Base-by-base conservation (phyloP, 92 coral and sea anemone species). In the Epizoanthus ramosus region DNA sequence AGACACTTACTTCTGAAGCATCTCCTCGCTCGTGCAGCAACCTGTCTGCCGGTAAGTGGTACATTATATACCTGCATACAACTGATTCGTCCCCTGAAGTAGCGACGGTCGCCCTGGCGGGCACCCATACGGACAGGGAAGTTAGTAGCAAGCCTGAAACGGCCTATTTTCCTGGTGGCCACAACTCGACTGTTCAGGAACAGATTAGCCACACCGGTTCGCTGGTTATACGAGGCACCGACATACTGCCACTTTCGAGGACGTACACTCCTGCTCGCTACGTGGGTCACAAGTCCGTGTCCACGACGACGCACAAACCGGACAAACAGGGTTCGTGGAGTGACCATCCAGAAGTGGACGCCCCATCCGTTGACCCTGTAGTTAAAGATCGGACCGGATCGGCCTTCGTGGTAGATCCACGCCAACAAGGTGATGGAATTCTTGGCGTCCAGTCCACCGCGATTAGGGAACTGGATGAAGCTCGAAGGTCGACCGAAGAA, bases 331-430 rank as follows among this genome's bases (percentile, higher is more conserved):
- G 77, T 71, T 12, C 81, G 68, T 43, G 89, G 89, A 12, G 87
- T 67, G 13, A 85, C 56, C 90, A 92, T 85, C 90, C 92, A 88
- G 74, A 90, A 90, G 71, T 88, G 92, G 6, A 90, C 90, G 67
- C 92, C 93, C 91, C 90, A 85, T 18, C 94, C 92, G 22, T 84
- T 79, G 43, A 86, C 63, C 71, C 57, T 74, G 85, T 86, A 92
- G 83, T 94, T 89, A 58, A 94, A 87, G 74, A 94, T 91, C 23
- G 98, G 98, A 25, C 98, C 98, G 1, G 83, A 69, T 45, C 73
- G 69, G 4, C 97, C 97, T 56, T 79, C 73, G 79, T 84, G 90
- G 75, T 86, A 80, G 47, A 95, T 85, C 89, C 97, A 93, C 15
- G 92, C 92, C 41, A 94, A 56, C 21, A 94, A 79, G 58, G 98